Conservation (phyloP, 2,113 vertebrate species). For the Calyptomena viridis region DNA sequence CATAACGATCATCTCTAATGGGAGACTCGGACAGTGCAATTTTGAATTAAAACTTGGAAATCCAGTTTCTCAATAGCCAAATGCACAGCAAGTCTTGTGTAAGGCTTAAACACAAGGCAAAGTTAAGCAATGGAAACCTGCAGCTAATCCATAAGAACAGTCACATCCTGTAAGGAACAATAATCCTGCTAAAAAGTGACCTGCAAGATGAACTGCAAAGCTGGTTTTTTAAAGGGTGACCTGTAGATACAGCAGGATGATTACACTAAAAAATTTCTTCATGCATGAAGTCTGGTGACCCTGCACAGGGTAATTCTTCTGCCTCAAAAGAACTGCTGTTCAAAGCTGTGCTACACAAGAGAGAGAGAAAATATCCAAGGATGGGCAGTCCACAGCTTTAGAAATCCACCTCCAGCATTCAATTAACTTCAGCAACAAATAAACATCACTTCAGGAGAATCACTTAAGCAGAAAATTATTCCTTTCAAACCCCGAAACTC, state of each 20-base stretch:
- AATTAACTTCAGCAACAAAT: constrained; percentile 52
- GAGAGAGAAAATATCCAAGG: not conserved
- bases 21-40: not conserved
- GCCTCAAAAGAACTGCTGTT: not conserved
- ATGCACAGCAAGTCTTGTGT: not conserved
- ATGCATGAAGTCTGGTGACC: not conserved
- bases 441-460: constrained; percentile 54
- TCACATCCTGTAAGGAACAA: not conserved
- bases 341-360: not conserved
- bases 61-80: not conserved
- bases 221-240: not conserved
- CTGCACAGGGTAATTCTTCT: not conserved
- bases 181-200: not conserved
- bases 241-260: not conserved
- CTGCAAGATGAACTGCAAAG: not conserved
- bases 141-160: not conserved
- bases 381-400: not conserved
- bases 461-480: constrained; percentile 66
- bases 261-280: not conserved
- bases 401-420: constrained; percentile 53
- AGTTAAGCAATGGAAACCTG: not conserved
- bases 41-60: constrained; percentile 4
- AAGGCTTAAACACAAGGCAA: not conserved
- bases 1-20: not conserved
- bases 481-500: constrained; percentile 53